A percentile compares a stretch with the other conserved stretches of the same genome.
phyloP scores from a whole-genome alignment of 2,888 invertebrate species.

The Drosophila leonis region DNA sequence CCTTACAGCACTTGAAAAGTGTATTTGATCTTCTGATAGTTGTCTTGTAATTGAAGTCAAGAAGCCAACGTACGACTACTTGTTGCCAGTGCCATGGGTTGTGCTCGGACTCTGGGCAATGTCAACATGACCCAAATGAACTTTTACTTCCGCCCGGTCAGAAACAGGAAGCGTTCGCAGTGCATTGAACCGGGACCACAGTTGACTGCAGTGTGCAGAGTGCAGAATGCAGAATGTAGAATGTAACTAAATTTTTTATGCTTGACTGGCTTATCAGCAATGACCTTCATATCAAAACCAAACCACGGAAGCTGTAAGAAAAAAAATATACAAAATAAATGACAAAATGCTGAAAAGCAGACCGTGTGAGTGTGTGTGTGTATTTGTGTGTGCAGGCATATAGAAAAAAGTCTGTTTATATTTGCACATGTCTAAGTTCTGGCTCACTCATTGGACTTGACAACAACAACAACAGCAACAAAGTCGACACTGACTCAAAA shows the following conservation, averaged over 20 bases:
- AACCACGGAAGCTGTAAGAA: conserved; percentile 36
- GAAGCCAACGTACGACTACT: conserved; percentile 5
- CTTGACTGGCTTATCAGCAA: conserved; percentile 69
- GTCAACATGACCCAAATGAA: conserved; percentile 61
- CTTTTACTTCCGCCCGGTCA: conserved; percentile 57
- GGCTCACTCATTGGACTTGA: conserved; percentile 45
- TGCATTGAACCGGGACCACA: conserved; percentile 58
- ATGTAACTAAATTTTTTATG: conserved; percentile 28
- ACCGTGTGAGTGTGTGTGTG: conserved; percentile 13
- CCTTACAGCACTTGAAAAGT: background rate
- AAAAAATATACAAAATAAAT: conserved; percentile 35
- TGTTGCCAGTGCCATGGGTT: conserved; percentile 20
- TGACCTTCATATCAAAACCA: conserved; percentile 64
- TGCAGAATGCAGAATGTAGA: conserved; percentile 18
- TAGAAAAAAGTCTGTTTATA: conserved; percentile 47
- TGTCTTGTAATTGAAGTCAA: conserved; percentile 9
- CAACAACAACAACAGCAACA: conserved; percentile 29
- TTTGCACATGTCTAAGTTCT: conserved; percentile 49
- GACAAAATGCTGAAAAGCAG: conserved; percentile 45
- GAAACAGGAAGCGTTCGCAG: conserved; percentile 60
- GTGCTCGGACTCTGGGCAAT: conserved; percentile 9
- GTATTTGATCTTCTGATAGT: conserved; percentile 2
- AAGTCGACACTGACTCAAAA: conserved; percentile 20
- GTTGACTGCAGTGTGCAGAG: conserved; percentile 19
- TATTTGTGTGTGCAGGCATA: conserved; percentile 15